Percentiles rank a stretch among this genome's conserved stretches.
Conservation (phyloP, 2,888 invertebrate species). For the Ecdyonurus torrentis region DNA sequence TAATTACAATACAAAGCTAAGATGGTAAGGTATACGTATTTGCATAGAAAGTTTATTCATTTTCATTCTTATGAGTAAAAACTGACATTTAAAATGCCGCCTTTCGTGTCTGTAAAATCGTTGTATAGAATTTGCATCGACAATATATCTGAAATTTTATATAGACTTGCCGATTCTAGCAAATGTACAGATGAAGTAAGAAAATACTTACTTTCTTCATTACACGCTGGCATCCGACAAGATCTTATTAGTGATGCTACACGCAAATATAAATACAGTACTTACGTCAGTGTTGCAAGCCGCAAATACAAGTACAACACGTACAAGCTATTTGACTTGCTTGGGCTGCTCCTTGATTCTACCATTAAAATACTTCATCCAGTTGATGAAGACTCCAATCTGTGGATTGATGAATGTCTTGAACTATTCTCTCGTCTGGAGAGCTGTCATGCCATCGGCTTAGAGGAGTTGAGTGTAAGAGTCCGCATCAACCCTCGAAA, state of each 20-base stretch:
- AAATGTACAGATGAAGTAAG: constrained; percentile 3
- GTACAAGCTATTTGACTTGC: constrained; percentile 13
- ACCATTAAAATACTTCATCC: constrained; percentile 12
- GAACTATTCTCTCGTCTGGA: constrained; percentile 14
- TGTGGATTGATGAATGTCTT: constrained; percentile 13
- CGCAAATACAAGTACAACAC: constrained; percentile 7
- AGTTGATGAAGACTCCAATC: constrained; percentile 12
- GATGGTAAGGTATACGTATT: too few species aligned
- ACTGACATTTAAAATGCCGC: constrained; percentile 11
- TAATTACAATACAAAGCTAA: too few species aligned
- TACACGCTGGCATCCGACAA: constrained; percentile 17
- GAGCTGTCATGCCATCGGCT: constrained; percentile 16
- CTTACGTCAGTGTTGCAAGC: constrained; percentile 4
- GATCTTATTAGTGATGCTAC: constrained; percentile 17
- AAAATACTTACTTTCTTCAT: constrained; percentile 1
- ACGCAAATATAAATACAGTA: constrained; percentile 12
- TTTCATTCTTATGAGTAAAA: too few species aligned
- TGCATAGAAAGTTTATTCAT: too few species aligned
- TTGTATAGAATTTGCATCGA: constrained; percentile 10
- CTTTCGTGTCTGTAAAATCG: constrained; percentile 13
- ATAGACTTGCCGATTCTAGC: constrained; percentile 1
- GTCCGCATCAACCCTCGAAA: constrained; percentile 8
- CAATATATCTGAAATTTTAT: constrained; percentile 6
- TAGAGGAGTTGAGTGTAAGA: constrained; percentile 17
- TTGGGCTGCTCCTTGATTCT: constrained; percentile 13